Evolutionary conservation across 1,140 invertebrate genomes (phyloP), one percentile per base, ranked within the genome.

Genomic region (Temnothorax curvispinosus): DNA sequence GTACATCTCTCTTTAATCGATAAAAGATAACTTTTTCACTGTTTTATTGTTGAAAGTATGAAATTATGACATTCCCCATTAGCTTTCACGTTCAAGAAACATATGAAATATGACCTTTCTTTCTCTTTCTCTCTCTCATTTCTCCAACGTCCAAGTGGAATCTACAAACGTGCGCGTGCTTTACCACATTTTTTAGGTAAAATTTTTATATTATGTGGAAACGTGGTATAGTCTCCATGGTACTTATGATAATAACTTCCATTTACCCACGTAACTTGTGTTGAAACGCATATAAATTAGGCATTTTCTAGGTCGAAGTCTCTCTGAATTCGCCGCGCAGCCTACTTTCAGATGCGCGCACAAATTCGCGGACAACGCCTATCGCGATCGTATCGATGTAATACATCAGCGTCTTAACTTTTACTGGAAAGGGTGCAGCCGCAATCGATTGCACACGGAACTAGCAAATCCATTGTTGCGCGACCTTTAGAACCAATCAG

Each of bases 351-450:
- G 54, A 84, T 60, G 27, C 41, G 54, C 56, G 32, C 41, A 47
- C 67, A 35, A 60, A 74, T 74, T 82, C 67, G 80, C 41, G 67
- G 41, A 62, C 69, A 84, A 75, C 54, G 54, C 54, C 54, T 84
- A 84, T 74, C 41, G 69, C n/a, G 80, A 84, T 82, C 27, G 67
- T 47, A 72, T 47, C 54, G 64, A 27, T 71, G 9, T 60, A 60
- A 75, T 58, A 71, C 38, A 60, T 84, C 80, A 75, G 54, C 27
- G 80, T 38, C 27, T 74, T 84, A 75, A 74, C 56, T 84, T 74
- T 84, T 84, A 58, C 54, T 84, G 27, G 27, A 75, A 84, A 60
- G 80, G 80, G 80, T 50, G 80, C 80, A 84, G 80, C 80, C 7
- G 13, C 80, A 47, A 84, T 84, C 69, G 80, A 84, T 84, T 74